Evolutionary conservation across 2,113 vertebrate species (phyloP).

Genomic region (Ctenomys sociabilis): DNA sequence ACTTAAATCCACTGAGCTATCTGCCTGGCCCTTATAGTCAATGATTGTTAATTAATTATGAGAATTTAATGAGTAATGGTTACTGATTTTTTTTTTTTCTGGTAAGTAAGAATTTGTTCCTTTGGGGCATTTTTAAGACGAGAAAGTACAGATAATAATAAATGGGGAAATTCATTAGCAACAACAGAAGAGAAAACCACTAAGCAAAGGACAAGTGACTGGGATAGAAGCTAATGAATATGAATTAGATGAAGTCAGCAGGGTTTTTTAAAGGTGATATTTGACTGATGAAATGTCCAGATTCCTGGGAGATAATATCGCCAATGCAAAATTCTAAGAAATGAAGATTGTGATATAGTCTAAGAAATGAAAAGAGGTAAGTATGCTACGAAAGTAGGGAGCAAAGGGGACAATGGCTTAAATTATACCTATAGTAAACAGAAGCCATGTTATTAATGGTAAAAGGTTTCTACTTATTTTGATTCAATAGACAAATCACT

Average conservation of each 20-base stretch:
- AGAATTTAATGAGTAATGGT: slow-evolving; percentile 1
- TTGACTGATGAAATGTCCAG: not conserved
- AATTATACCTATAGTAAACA: not conserved
- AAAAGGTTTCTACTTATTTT: not conserved
- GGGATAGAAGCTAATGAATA: not conserved
- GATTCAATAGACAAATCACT: not conserved
- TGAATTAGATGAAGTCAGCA: slow-evolving; percentile 35
- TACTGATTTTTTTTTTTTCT: slow-evolving; percentile 28
- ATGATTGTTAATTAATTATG: slow-evolving; percentile 15
- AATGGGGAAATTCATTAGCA: slow-evolving; percentile 18
- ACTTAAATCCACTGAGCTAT: no score
- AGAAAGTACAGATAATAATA: slow-evolving; percentile 33
- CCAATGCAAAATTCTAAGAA: not conserved
- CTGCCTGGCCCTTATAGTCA: no score
- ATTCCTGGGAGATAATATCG: not conserved
- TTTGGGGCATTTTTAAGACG: not conserved
- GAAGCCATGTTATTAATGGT: not conserved
- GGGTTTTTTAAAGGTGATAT: not conserved
- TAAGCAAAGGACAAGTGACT: slow-evolving; percentile 37
- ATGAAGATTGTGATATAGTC: not conserved
- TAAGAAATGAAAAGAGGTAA: not conserved
- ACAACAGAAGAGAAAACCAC: slow-evolving; percentile 20
- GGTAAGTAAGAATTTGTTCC: slow-evolving; percentile 40
- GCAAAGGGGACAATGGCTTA: not conserved
- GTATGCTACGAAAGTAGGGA: not conserved